Evolutionary conservation across 2,797 vertebrate genomes (phyloP).

Genomic region (Distichodus sexfasciatus): DNA sequence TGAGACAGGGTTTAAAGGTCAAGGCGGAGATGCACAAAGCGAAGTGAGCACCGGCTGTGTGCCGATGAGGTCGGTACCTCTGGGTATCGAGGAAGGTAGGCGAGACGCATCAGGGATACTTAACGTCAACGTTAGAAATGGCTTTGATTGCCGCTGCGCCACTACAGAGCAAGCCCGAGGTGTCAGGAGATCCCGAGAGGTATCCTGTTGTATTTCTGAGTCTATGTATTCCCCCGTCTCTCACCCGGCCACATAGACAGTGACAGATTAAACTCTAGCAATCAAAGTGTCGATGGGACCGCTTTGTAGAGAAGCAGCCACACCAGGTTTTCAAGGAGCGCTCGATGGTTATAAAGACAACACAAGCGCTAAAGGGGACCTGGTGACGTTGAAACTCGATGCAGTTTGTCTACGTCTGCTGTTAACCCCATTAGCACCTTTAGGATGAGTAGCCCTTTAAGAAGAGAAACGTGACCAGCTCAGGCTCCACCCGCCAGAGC

Average conservation of each 20-base stretch:
- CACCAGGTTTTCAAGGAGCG: too few species aligned
- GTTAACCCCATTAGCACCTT: too few species aligned
- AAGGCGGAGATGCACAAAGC: slow-evolving; percentile 26
- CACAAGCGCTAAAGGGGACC: too few species aligned
- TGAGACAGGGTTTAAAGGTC: slow-evolving; percentile 7
- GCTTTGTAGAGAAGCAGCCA: background rate
- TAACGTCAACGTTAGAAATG: slow-evolving; percentile 22
- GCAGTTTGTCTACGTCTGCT: too few species aligned
- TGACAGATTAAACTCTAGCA: background rate
- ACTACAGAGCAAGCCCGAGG: background rate
- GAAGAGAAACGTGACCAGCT: slow-evolving; percentile 7
- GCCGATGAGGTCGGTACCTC: slow-evolving; percentile 7
- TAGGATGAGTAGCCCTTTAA: slow-evolving; percentile 4
- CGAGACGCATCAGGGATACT: slow-evolving; percentile 10
- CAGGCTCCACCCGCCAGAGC: slow-evolving; percentile 5
- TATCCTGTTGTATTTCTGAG: background rate
- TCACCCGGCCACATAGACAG: background rate
- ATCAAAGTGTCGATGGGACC: background rate
- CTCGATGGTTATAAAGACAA: too few species aligned
- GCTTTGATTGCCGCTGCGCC: slow-evolving; percentile 9
- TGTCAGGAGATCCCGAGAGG: background rate
- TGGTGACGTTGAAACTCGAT: too few species aligned
- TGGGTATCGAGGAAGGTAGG: background rate
- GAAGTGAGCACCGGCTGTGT: slow-evolving; percentile 12
- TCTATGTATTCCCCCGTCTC: background rate